Percentiles rank a stretch among this genome's conserved stretches.
Evolutionary conservation across 2,797 vertebrate genomes (phyloP).

Genomic region (Luscinia megarhynchos): DNA sequence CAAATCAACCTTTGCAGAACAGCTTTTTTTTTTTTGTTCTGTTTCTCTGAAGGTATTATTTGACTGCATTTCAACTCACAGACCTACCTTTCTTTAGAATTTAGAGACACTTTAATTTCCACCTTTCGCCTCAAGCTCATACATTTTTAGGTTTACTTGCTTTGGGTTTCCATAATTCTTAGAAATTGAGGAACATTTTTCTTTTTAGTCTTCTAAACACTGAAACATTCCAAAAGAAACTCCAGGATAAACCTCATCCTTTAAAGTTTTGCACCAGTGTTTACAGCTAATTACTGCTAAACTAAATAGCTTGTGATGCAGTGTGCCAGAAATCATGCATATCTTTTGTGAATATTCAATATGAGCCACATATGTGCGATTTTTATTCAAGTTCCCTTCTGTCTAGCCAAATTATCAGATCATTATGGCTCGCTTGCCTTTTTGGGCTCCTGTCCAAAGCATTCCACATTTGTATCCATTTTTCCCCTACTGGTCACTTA

Average conservation of each 20-base stretch:
- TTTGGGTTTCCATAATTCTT: not conserved
- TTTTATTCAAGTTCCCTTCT: conserved; percentile 58
- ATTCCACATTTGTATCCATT: not conserved
- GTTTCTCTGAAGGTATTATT: conserved; percentile 36
- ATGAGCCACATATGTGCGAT: conserved; percentile 1
- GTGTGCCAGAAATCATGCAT: conserved; percentile 2
- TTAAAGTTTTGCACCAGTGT: not conserved
- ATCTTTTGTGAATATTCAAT: conserved; percentile 14
- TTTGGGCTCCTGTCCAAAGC: conserved; percentile 25
- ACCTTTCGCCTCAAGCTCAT: conserved; percentile 28
- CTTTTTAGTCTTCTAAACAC: not conserved
- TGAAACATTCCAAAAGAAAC: not conserved
- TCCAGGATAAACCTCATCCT: not conserved
- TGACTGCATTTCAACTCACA: conserved; percentile 17
- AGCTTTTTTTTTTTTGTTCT: conserved; percentile 12
- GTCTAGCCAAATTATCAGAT: conserved; percentile 49
- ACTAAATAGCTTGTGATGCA: conserved; percentile 21
- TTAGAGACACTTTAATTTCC: conserved; percentile 37
- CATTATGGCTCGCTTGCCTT: not conserved
- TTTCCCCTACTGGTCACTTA: conserved; percentile 28
- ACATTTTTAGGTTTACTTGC: not conserved
- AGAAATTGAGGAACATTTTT: not conserved
- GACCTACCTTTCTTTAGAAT: conserved; percentile 16
- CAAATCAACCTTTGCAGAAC: conserved; percentile 8
- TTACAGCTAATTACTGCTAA: conserved; percentile 32